A percentile compares a stretch with the other conserved stretches of the same genome.
Conservation (phyloP, 1,140 invertebrate genomes). For the Cyclina sinensis region DNA sequence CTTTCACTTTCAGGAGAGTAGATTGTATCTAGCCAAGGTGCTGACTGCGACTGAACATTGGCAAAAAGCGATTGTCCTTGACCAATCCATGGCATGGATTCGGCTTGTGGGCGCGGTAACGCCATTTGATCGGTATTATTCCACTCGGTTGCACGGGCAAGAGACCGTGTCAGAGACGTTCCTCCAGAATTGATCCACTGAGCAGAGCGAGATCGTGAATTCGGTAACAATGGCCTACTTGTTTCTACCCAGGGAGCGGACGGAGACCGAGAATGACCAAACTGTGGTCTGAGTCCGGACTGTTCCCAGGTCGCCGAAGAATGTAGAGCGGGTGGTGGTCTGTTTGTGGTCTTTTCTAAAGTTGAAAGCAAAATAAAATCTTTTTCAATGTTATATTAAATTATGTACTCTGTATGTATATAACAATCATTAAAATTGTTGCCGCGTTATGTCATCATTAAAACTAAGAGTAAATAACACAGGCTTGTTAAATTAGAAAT, state of each 20-base stretch:
- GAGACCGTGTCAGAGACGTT: neutral
- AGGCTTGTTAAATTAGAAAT: no score
- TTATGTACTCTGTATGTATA: no score
- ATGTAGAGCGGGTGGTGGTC: neutral
- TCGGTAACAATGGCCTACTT: neutral
- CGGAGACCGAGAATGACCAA: neutral
- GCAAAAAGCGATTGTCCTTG: neutral
- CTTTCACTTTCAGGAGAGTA: slow-evolving; percentile 25
- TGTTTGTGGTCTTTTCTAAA: neutral
- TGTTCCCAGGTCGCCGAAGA: neutral
- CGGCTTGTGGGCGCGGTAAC: neutral
- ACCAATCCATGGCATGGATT: neutral
- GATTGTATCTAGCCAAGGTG: slow-evolving; percentile 5
- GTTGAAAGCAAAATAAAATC: neutral
- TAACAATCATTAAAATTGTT: no score
- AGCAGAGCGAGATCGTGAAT: neutral
- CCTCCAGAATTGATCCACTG: neutral
- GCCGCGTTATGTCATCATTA: no score
- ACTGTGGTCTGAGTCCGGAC: neutral
- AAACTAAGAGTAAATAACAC: no score
- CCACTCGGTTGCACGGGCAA: neutral
- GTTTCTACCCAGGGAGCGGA: neutral
- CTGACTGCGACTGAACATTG: neutral
- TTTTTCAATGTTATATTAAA: no score
- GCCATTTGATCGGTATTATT: neutral